phyloP scores from a whole-genome alignment of 2,888 invertebrate genomes.

The Cactoblastis cactorum region DNA sequence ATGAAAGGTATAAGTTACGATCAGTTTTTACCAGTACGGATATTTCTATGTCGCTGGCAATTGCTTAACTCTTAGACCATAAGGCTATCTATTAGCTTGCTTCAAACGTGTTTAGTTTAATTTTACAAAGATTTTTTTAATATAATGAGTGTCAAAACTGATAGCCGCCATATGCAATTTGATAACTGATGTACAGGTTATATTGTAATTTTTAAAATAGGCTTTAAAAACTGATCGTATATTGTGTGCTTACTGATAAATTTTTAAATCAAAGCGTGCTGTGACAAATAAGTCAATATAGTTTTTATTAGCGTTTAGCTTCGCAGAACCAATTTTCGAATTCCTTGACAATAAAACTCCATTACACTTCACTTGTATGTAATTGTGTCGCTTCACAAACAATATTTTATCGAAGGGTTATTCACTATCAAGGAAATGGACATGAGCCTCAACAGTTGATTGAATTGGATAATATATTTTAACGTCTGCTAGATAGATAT shows the following conservation, averaged over 20 bases:
- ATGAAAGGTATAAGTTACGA: slow-evolving; percentile 21
- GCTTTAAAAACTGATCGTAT: slow-evolving; percentile 22
- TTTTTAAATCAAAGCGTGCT: slow-evolving; percentile 66
- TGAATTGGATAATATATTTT: too few relatives aligned
- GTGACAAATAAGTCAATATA: slow-evolving; percentile 76
- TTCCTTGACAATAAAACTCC: slow-evolving; percentile 56
- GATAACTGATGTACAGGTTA: too few relatives aligned
- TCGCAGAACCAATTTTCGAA: slow-evolving; percentile 55
- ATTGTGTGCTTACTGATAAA: slow-evolving; percentile 22
- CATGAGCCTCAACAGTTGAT: too few relatives aligned
- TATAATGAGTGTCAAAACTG: too few relatives aligned
- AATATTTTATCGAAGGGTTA: neutral
- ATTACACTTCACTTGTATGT: slow-evolving; percentile 39
- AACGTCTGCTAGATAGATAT: too few relatives aligned
- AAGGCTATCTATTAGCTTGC: neutral
- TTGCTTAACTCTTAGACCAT: too few relatives aligned
- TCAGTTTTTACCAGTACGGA: slow-evolving; percentile 14
- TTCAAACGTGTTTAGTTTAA: too few relatives aligned
- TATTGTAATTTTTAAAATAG: too few relatives aligned
- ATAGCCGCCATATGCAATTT: too few relatives aligned
- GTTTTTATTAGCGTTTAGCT: slow-evolving; percentile 58
- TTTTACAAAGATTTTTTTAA: too few relatives aligned
- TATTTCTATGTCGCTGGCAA: too few relatives aligned
- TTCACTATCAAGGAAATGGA: too few relatives aligned
- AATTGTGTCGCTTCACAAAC: slow-evolving; percentile 36